phyloP scores from a whole-genome alignment of 2,797 vertebrate species.

The Remorina albescens region DNA sequence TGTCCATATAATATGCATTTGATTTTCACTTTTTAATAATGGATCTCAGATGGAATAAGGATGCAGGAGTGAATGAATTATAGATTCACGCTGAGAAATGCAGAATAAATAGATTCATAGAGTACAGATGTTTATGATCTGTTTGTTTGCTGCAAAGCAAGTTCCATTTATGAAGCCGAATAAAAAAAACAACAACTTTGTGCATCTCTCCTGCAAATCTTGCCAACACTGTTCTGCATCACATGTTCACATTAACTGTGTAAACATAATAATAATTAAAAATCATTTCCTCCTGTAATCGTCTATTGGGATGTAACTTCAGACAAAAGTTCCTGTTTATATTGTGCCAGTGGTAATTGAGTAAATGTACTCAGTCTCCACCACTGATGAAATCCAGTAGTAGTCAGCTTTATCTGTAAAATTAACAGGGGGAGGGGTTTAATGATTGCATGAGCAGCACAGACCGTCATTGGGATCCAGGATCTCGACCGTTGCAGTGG shows the following conservation, averaged over 20 bases:
- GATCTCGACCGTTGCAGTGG: slow-evolving; percentile 89
- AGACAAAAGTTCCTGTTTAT: neutral
- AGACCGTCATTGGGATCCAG: slow-evolving; percentile 93
- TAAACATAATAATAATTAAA: slow-evolving; percentile 12
- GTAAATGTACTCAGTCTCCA: neutral
- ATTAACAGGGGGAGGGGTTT: neutral
- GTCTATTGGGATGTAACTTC: slow-evolving; percentile 1
- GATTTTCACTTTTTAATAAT: slow-evolving; percentile 1
- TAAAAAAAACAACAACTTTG: too few relatives aligned
- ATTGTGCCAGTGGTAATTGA: neutral
- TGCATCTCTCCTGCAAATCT: too few relatives aligned
- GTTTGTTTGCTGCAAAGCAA: neutral
- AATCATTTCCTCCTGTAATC: slow-evolving; percentile 1
- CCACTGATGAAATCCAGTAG: too few relatives aligned
- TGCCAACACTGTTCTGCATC: neutral
- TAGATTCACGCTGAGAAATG: neutral
- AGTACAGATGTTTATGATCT: neutral
- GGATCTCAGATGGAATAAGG: neutral
- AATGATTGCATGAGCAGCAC: slow-evolving; percentile 35
- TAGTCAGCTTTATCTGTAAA: too few relatives aligned
- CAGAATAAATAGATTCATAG: neutral
- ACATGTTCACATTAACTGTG: neutral
- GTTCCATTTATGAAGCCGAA: neutral
- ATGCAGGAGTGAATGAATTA: slow-evolving; percentile 2
- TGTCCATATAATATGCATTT: neutral